A percentile compares a stretch with the other conserved stretches of the same genome.
phyloP scores from a whole-genome alignment of 2,797 vertebrate genomes.

The Parauchenoglanis ngamensis region DNA sequence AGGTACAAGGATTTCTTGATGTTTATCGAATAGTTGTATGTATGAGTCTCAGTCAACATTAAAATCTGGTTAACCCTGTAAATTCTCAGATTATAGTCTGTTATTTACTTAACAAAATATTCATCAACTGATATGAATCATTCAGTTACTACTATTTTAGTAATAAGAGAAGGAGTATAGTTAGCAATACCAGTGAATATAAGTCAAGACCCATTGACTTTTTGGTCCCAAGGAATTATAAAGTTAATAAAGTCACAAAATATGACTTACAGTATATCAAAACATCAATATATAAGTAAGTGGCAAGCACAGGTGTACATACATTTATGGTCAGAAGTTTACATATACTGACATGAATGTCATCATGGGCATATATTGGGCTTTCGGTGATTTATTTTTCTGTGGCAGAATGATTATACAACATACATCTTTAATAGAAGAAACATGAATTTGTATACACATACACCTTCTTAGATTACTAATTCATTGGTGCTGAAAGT shows the following conservation, averaged over 20 bases:
- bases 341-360: no score
- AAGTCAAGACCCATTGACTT: not conserved
- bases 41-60: not conserved
- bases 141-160: not conserved
- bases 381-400: no score
- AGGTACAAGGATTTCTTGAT: not conserved
- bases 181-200: no score
- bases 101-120: not conserved
- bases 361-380: no score
- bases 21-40: no score
- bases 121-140: not conserved
- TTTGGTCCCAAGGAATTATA: not conserved
- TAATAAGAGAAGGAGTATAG: not conserved
- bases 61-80: not conserved
- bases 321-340: no score
- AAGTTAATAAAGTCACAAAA: not conserved
- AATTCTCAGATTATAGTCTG: not conserved
- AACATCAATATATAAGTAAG: not conserved
- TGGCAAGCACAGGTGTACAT: not conserved
- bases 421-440: no score
- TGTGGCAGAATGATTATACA: no score
- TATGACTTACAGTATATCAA: not conserved
- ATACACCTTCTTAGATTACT: no score
- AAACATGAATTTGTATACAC: not conserved
- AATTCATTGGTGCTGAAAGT: no score